phyloP scores from a whole-genome alignment of 2,888 invertebrate genomes.

The Ormia ochracea region DNA sequence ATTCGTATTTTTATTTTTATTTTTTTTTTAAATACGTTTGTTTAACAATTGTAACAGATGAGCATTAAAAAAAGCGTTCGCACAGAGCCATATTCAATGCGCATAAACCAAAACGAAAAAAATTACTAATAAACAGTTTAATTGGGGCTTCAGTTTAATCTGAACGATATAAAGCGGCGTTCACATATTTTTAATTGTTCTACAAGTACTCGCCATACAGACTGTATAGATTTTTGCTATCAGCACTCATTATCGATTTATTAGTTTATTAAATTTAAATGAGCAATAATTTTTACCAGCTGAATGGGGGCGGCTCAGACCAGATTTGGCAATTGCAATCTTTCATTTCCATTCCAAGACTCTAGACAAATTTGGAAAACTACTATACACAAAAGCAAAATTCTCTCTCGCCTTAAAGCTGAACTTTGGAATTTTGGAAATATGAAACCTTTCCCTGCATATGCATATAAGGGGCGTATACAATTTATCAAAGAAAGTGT shows the following conservation, averaged over 20 bases:
- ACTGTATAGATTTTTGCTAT: not conserved
- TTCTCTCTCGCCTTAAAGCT: too few species aligned
- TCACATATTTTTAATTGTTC: not conserved
- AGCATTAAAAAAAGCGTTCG: conserved; percentile 45
- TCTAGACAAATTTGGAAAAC: too few species aligned
- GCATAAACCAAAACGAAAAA: conserved; percentile 49
- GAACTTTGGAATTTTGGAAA: too few species aligned
- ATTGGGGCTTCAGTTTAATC: not conserved
- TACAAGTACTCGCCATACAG: too few species aligned
- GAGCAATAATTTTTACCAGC: not conserved
- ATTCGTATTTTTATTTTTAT: not conserved
- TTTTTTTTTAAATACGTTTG: not conserved
- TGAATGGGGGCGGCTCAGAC: not conserved
- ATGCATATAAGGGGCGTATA: too few species aligned
- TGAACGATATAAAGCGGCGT: too few species aligned
- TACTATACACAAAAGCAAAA: too few species aligned
- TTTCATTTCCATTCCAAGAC: too few species aligned
- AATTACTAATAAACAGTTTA: conserved; percentile 22
- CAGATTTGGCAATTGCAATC: too few species aligned
- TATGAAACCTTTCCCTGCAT: too few species aligned
- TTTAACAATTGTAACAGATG: conserved; percentile 46
- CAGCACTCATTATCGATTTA: not conserved
- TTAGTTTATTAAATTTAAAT: not conserved
- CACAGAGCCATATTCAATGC: conserved; percentile 40
- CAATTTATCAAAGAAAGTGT: too few species aligned